A percentile compares a stretch with the other conserved stretches of the same genome.
Conservation (phyloP, 2,888 invertebrate genomes). For the Xestoiulus laeticollis region DNA sequence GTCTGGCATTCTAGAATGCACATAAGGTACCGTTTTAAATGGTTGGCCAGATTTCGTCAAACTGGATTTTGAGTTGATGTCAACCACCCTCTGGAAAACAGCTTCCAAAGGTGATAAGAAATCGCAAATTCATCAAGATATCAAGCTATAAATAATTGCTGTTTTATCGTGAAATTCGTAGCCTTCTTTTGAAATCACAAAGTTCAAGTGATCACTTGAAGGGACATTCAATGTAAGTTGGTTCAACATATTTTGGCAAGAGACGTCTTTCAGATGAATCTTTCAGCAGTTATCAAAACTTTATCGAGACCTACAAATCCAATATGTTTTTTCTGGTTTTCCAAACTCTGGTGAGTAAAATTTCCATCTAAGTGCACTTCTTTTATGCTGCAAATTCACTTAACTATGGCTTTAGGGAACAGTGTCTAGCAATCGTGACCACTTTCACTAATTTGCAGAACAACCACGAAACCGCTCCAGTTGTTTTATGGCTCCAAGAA, state of each 20-base stretch:
- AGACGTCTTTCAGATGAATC: neutral
- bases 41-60: neutral
- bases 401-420: neutral
- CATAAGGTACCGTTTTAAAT: neutral
- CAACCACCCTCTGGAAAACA: neutral
- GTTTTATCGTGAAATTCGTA: neutral
- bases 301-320: constrained; percentile 75
- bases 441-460: constrained; percentile 20
- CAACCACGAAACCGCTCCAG: constrained; percentile 57
- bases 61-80: neutral
- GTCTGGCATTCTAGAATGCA: too few species aligned
- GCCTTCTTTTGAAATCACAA: neutral
- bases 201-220: constrained; percentile 13
- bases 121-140: neutral
- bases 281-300: neutral
- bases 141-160: neutral
- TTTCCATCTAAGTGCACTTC: neutral
- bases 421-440: neutral
- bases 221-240: neutral
- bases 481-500: constrained; percentile 61
- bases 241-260: neutral
- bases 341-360: constrained; percentile 71
- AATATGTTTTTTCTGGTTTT: constrained; percentile 95
- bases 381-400: too few species aligned
- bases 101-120: neutral